Conservation (phyloP, 2,888 invertebrate genomes). For the Plagodis pulveraria region DNA sequence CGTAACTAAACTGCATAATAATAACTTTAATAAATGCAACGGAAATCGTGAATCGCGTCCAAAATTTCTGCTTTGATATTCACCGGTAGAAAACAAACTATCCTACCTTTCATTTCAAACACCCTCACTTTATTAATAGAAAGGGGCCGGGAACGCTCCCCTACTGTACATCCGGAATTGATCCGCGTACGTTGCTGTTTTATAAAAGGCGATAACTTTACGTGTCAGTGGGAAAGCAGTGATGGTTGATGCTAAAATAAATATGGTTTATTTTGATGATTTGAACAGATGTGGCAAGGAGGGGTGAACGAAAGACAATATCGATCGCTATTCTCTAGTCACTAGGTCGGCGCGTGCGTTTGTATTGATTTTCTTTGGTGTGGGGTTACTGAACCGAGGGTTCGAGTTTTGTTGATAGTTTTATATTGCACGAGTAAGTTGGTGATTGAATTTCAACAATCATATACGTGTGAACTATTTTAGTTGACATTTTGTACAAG, state of each 20-base stretch:
- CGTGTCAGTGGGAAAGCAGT: conserved; percentile 20
- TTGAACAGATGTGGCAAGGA: conserved; percentile 68
- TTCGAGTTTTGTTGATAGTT: conserved; percentile 30
- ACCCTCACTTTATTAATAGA: conserved; percentile 33
- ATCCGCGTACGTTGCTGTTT: conserved; percentile 24
- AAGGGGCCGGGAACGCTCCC: conserved; percentile 23
- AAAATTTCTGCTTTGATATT: conserved; percentile 27
- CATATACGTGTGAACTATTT: conserved; percentile 26
- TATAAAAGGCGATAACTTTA: conserved; percentile 8
- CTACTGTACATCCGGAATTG: conserved; percentile 15
- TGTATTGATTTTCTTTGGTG: conserved; percentile 61
- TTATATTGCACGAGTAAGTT: conserved; percentile 28
- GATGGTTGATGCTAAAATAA: conserved; percentile 17
- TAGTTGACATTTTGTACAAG: too few species aligned
- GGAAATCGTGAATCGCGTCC: conserved; percentile 28
- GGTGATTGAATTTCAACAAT: conserved; percentile 28
- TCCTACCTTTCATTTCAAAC: conserved; percentile 27
- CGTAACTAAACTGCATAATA: conserved; percentile 27
- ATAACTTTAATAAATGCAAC: conserved; percentile 17
- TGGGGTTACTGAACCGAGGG: conserved; percentile 52
- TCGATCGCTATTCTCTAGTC: conserved; percentile 58
- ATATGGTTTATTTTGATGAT: conserved; percentile 10
- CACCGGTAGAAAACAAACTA: conserved; percentile 30
- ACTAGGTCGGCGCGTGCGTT: conserved; percentile 59
- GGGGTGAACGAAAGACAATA: conserved; percentile 70